A percentile compares a stretch with the other conserved stretches of the same genome.
These are phyloP conservation scores for Eidolon helvum DNA, from an alignment of 2,113 vertebrate species.

Conservation along the genomic window DNA sequence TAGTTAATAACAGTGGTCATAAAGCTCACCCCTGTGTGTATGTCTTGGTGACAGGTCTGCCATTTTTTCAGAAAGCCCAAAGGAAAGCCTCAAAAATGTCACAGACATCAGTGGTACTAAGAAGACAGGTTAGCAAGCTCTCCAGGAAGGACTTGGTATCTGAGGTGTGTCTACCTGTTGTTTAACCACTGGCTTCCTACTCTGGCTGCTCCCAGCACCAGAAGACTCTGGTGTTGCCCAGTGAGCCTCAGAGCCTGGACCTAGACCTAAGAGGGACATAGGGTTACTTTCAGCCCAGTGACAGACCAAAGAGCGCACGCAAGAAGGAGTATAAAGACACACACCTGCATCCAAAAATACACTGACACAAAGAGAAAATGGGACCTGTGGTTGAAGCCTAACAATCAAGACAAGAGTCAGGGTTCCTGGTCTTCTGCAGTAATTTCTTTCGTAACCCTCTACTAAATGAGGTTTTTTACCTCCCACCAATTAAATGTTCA, in stretches of 20 bases:
- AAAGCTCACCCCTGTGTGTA: not conserved
- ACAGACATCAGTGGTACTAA: not conserved
- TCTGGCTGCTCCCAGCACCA: not conserved
- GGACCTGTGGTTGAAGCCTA: not conserved
- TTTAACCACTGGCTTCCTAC: not conserved
- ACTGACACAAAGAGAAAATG: not conserved
- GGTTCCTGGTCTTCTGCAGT: rapidly evolving
- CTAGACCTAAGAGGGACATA: not conserved
- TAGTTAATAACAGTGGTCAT: not conserved
- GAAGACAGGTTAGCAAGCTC: not conserved
- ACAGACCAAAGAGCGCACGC: rapidly evolving
- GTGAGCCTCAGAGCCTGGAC: not conserved
- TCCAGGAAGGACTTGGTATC: not conserved
- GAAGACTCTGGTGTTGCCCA: not conserved
- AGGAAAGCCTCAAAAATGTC: not conserved
- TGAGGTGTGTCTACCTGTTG: not conserved
- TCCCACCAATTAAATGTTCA: not conserved
- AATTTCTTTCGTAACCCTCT: not conserved
- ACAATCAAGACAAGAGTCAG: too few species aligned
- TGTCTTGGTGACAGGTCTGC: not conserved
- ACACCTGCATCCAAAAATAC: not conserved
- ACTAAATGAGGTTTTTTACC: not conserved
- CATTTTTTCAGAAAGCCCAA: not conserved
- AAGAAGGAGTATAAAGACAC: not conserved
- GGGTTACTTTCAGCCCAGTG: not conserved